phyloP scores from a whole-genome alignment of 2,888 invertebrate species.

The Tanypteryx hageni region DNA sequence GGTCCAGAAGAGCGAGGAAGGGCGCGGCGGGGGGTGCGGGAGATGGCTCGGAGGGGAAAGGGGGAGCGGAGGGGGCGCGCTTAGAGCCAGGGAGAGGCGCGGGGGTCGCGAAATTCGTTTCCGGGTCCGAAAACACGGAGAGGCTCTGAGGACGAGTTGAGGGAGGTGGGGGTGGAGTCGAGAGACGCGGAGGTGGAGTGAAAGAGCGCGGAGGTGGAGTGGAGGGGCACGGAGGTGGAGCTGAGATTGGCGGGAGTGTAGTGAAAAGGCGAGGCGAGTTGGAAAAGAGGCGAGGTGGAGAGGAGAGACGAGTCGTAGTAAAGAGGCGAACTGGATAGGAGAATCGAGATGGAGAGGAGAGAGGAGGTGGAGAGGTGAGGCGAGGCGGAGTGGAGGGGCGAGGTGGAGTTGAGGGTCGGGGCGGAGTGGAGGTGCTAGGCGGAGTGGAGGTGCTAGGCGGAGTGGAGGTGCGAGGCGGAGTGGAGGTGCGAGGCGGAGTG shows the following conservation, averaged over 20 bases:
- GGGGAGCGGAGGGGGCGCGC: neutral
- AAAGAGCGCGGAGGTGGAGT: neutral
- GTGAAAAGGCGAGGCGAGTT: neutral
- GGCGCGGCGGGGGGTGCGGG: slow-evolving; percentile 5
- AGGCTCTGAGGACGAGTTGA: slow-evolving; percentile 27
- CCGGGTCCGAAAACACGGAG: slow-evolving; percentile 26
- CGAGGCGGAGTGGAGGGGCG: neutral
- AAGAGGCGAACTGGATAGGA: neutral
- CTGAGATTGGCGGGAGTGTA: neutral
- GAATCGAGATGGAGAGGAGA: neutral
- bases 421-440: neutral
- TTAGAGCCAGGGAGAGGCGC: neutral
- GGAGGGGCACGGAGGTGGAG: neutral
- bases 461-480: neutral
- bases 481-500: neutral
- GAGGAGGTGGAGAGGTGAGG: neutral
- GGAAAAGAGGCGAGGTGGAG: neutral
- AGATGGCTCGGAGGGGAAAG: neutral
- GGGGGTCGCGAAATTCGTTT: neutral
- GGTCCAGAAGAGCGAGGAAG: slow-evolving; percentile 1
- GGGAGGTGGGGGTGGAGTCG: neutral
- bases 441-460: neutral
- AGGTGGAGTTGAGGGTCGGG: neutral
- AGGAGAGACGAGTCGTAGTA: neutral
- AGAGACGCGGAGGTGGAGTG: neutral